These are phyloP conservation scores for Lutjanus campechanus DNA, from an alignment of 2,797 vertebrate species.

Conservation along the genomic window DNA sequence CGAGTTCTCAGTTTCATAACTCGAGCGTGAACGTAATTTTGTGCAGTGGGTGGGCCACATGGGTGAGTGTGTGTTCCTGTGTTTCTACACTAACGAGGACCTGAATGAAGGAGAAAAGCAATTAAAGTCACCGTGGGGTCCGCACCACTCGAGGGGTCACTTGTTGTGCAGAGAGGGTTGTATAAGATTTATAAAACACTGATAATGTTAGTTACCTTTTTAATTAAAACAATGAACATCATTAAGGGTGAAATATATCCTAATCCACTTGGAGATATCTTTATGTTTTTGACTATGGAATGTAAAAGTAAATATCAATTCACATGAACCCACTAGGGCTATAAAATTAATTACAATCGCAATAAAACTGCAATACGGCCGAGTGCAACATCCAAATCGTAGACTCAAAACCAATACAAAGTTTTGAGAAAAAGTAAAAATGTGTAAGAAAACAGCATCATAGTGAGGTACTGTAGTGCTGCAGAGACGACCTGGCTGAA, in stretches of 20 bases:
- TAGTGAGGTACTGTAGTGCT: no score
- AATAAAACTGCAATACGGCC: no score
- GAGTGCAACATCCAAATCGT: no score
- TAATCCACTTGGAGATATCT: background rate
- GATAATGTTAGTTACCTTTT: background rate
- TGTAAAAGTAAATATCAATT: background rate
- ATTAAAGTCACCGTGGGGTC: background rate
- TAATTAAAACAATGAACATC: background rate
- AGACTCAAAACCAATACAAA: no score
- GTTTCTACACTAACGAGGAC: constrained; percentile 1
- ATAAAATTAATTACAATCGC: no score
- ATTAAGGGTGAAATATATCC: background rate
- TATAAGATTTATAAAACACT: background rate
- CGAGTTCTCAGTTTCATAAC: constrained; percentile 60
- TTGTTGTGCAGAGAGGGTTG: background rate
- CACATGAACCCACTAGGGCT: no score
- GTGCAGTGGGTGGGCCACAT: constrained; percentile 25
- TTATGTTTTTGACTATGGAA: background rate
- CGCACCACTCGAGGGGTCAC: background rate
- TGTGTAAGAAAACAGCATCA: no score
- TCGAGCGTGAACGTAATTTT: constrained; percentile 26
- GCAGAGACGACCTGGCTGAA: no score
- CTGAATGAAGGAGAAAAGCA: background rate
- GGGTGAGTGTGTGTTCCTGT: constrained; percentile 6
- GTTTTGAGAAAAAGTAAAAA: no score